Base-by-base conservation (phyloP, 2,888 invertebrate species). In the Drosophila quinaria region DNA sequence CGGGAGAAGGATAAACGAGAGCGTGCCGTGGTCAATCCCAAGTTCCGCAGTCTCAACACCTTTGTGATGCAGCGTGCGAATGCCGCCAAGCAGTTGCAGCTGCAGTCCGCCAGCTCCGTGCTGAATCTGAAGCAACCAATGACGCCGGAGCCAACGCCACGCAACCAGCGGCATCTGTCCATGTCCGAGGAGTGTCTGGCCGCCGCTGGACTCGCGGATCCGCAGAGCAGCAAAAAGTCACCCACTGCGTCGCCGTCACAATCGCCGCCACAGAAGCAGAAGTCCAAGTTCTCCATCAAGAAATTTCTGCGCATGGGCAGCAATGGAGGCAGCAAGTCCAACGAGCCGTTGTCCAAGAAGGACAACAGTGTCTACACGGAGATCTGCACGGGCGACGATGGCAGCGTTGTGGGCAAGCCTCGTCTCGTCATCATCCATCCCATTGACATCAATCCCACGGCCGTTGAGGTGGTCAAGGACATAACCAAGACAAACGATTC, bases 351-450 rank as follows among this genome's bases (percentile, higher is more conserved):
- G 19, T 76, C 84, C 76, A 92, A 92, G 60, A 92, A 91, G 87
- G 91, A 93, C 0, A 90, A 92, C 71, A 91, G 93, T 70, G 92
- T 94, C 46, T 91, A 92, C 46, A 93, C 94, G 0, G 92, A 92
- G 60, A 91, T 92, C 39, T 91, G 91, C 39, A 92, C 92, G 0
- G 92, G 91, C 11, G 92, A 92, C 31, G 92, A 93, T 46, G 74
- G 85, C 44, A 90, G 89, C 25, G 86, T 92, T 1, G 70, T 84
- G 1, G 93, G 92, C 6, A 96, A 96, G 88, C 96, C 96, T 3
- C 94, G 96, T 15, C 93, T 97, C 25, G 97, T 97, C 69, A 97
- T 97, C 80, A 97, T 97, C 72, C 97, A 97, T 94, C 97, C 97
- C 13, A 94, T 97, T 81, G 97, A 97, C 89, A 94, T 97, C 68